These are phyloP conservation scores for Rhodinocichla rosea DNA, from an alignment of 2,113 vertebrate genomes.

Conservation along the genomic window DNA sequence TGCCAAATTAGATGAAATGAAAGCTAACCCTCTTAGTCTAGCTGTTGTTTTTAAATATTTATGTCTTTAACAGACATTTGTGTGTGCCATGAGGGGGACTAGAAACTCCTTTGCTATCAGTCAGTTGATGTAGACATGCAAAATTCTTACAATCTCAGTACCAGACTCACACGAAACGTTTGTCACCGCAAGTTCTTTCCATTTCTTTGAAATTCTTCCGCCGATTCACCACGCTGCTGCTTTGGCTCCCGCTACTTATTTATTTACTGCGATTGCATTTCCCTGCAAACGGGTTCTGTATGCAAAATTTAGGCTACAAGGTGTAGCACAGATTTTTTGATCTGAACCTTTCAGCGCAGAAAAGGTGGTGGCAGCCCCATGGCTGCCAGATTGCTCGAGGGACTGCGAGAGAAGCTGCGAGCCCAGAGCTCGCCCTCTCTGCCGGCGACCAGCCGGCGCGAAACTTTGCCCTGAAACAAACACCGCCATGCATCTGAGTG, in stretches of 20 bases:
- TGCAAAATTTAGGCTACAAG: neutral
- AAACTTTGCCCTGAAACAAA: conserved; percentile 4
- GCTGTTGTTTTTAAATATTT: conserved; percentile 84
- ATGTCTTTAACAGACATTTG: conserved; percentile 79
- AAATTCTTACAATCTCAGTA: conserved; percentile 60
- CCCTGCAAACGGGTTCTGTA: neutral
- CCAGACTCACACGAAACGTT: neutral
- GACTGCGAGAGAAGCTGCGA: conserved; percentile 3
- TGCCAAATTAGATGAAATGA: conserved; percentile 76
- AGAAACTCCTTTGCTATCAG: conserved; percentile 78
- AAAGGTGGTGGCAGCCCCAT: neutral
- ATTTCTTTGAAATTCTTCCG: neutral
- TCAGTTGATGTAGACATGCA: conserved; percentile 67
- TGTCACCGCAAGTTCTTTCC: neutral
- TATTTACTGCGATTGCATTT: neutral
- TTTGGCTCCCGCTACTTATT: neutral
- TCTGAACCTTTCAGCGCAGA: neutral
- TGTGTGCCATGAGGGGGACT: conserved; percentile 65
- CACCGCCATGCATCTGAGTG: accelerated
- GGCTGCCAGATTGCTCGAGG: conserved; percentile 29
- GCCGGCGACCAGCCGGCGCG: neutral
- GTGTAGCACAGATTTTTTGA: neutral
- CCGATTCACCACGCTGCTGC: neutral
- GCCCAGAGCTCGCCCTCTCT: conserved; percentile 2
- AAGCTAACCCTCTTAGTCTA: conserved; percentile 77